Conservation (phyloP, 2,113 vertebrate genomes). For the Entelurus aequoreus region DNA sequence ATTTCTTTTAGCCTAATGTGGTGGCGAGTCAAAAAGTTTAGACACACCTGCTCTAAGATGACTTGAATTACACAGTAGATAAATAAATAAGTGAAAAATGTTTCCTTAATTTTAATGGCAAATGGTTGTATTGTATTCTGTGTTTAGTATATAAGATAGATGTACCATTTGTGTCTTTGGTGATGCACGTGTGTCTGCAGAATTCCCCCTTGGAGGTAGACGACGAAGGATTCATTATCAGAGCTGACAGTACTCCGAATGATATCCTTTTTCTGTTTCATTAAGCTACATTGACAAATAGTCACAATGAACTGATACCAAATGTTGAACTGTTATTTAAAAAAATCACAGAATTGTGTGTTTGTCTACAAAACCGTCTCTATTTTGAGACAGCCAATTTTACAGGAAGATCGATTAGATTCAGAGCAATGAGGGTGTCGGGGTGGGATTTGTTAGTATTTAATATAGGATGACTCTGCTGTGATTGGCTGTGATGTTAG, state of each 20-base stretch:
- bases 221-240: conserved; percentile 90
- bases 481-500: not conserved
- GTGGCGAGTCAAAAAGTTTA: too few species aligned
- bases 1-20: too few species aligned
- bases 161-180: conserved; percentile 9
- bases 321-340: not conserved
- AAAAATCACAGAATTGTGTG: not conserved
- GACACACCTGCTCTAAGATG: not conserved
- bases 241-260: conserved; percentile 75
- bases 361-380: not conserved
- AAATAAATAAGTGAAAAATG: not conserved
- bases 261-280: conserved; percentile 95
- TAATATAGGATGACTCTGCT: not conserved
- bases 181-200: conserved; percentile 52
- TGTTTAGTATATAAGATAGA: conserved; percentile 10
- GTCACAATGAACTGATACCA: not conserved
- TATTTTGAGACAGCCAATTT: not conserved
- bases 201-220: conserved; percentile 84
- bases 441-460: not conserved
- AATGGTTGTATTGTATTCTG: not conserved
- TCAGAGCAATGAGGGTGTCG: not conserved
- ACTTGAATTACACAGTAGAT: not conserved
- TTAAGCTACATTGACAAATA: not conserved
- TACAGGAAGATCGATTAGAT: not conserved
- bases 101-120: not conserved